Base-by-base conservation (phyloP, 2,113 vertebrate species). In the Tiliqua scincoides region DNA sequence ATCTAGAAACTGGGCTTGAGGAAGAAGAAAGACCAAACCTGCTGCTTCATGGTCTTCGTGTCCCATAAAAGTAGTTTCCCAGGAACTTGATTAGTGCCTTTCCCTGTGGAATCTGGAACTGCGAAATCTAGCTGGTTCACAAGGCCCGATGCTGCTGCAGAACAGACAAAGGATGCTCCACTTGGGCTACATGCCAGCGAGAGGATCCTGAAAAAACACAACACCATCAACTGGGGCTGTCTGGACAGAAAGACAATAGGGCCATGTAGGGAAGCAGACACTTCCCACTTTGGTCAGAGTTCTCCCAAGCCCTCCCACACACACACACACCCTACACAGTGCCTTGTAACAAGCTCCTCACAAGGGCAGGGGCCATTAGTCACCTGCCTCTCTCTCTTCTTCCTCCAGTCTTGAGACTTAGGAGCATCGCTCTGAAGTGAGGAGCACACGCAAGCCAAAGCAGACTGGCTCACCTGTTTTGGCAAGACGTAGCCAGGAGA, bases 21-120 rank as follows among this genome's bases (percentile, higher is more conserved):
- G 30, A 79, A 11, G 1, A 20, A 37, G 48, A 9, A 37, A 87
- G 35, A 14, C 80, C 68, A 43, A 94, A 99, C 98, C 98, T 99
- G 98, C 85, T 99, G 98, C 93, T 99, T 99, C 95, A 99, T 99
- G 0, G 97, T 98, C 93, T 99, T 99, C 1, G 98, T 99, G 94
- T 99, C 99, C 99, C 99, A 99, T 11, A 99, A 96, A 20, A 99
- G 95, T 91, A 99, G 96, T 71, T 96, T 97, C 82, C 99, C 99
- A 0, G 98, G 97, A 83, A 98, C 97, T 37, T 97, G 96, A 86
- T 95, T 96, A 85, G 4, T 90, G 84, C 79, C 95, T 84, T 70
- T 96, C 92, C 90, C 95, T 87, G 87, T 94, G 3, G 75, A 93
- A 83, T 82, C 91, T 5, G 32, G 92, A 30, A 77, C 96, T 65